A percentile compares a stretch with the other conserved stretches of the same genome.
Conservation (phyloP, 1,140 invertebrate genomes). For the Ceratitis capitata region DNA sequence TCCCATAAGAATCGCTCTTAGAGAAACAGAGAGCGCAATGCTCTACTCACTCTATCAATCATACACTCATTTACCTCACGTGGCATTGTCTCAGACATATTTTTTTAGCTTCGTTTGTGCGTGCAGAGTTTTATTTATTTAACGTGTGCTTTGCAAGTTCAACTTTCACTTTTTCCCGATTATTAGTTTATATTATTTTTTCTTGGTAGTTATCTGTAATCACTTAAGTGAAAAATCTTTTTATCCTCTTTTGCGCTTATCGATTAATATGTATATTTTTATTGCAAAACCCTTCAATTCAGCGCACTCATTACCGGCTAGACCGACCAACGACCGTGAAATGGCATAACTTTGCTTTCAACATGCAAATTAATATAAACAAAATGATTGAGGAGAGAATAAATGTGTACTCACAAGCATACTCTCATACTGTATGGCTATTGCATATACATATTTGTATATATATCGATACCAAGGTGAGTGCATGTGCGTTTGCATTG, state of each 20-base stretch:
- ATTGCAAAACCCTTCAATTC: background rate
- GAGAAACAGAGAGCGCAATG: background rate
- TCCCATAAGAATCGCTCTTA: background rate
- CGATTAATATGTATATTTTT: background rate
- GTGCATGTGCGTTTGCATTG: background rate
- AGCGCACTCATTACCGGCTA: background rate
- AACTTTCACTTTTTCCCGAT: background rate
- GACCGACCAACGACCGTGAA: background rate
- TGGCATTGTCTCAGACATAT: background rate
- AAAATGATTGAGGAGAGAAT: background rate
- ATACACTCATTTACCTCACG: conserved; percentile 25
- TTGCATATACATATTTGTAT: too few relatives aligned
- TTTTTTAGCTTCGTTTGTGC: background rate
- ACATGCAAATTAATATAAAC: background rate
- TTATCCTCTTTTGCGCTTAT: background rate
- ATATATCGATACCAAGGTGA: too few relatives aligned
- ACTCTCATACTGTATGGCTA: too few relatives aligned
- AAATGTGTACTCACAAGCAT: too few relatives aligned
- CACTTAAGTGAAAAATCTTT: background rate
- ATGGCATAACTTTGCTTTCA: background rate
- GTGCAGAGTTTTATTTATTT: background rate
- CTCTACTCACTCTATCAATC: too few relatives aligned
- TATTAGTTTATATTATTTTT: background rate
- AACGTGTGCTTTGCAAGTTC: background rate
- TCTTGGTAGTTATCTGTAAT: background rate